These are phyloP conservation scores for Indicator maculatus DNA, from an alignment of 2,113 vertebrate species.

Conservation along the genomic window DNA sequence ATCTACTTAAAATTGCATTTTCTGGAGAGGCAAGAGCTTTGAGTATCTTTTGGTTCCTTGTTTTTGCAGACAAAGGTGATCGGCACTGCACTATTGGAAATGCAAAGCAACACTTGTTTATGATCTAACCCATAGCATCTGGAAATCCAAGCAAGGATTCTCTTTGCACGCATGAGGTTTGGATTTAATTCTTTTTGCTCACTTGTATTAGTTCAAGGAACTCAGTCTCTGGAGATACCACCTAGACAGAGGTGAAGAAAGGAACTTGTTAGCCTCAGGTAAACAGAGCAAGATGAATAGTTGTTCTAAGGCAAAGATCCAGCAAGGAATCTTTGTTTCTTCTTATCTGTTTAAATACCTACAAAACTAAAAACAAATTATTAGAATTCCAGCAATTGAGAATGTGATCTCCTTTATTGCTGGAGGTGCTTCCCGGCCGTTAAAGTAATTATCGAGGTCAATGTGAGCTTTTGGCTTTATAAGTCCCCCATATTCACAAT, in stretches of 20 bases:
- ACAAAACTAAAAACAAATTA: conserved; percentile 53
- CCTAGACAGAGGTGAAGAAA: conserved; percentile 56
- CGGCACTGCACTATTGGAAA: background rate
- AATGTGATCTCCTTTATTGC: conserved; percentile 18
- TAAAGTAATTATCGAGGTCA: background rate
- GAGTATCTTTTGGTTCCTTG: background rate
- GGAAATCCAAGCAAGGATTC: background rate
- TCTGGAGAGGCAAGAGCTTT: background rate
- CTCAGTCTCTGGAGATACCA: background rate
- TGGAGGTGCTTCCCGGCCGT: background rate
- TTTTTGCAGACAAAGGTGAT: background rate
- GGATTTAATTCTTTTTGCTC: background rate
- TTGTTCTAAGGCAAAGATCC: conserved; percentile 43
- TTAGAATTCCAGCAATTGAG: conserved; percentile 56
- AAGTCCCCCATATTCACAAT: background rate
- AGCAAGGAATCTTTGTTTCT: conserved; percentile 53
- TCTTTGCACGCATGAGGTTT: background rate
- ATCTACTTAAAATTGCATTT: background rate
- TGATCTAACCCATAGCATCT: background rate
- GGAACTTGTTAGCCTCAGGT: conserved; percentile 40
- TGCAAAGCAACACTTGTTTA: background rate
- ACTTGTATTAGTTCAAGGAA: background rate
- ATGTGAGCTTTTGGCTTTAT: background rate
- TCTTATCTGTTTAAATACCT: conserved; percentile 54
- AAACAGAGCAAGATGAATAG: background rate